phyloP scores from a whole-genome alignment of 2,888 invertebrate genomes.

The Cyclophora albipunctata region DNA sequence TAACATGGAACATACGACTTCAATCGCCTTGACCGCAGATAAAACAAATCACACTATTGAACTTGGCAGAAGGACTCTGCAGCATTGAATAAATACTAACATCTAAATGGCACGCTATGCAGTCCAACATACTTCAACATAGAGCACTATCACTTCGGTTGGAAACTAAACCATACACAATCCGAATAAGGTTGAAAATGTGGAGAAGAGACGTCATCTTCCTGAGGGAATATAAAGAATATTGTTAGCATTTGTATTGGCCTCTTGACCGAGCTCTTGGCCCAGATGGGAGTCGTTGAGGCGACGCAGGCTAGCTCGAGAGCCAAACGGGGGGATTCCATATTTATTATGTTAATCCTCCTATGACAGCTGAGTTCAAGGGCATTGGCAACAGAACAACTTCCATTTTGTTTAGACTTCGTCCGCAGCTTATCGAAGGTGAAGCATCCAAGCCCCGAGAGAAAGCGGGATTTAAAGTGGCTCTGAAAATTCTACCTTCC shows the following conservation, averaged over 20 bases:
- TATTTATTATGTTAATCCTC: no score
- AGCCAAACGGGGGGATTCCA: no score
- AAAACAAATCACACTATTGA: slow-evolving; percentile 16
- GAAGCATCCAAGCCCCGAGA: no score
- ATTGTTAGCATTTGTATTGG: slow-evolving; percentile 8
- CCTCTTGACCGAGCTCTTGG: slow-evolving; percentile 6
- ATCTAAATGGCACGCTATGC: slow-evolving; percentile 11
- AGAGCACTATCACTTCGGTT: not conserved
- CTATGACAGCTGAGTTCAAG: no score
- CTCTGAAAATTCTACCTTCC: no score
- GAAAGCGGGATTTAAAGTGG: no score
- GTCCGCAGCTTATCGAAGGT: no score
- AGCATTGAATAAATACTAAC: slow-evolving; percentile 17
- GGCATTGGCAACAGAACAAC: no score
- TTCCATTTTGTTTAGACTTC: no score
- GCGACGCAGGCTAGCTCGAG: not conserved
- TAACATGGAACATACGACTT: no score
- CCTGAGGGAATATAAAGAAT: slow-evolving; percentile 2
- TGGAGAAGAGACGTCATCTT: not conserved
- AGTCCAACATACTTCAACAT: not conserved
- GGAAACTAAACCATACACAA: slow-evolving; percentile 1
- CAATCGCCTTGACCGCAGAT: slow-evolving; percentile 5
- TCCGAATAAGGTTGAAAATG: not conserved
- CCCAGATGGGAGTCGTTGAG: slow-evolving; percentile 2
- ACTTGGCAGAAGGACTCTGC: slow-evolving; percentile 16